Evolutionary conservation across 2,888 invertebrate genomes (phyloP), one percentile per base, ranked within the genome.

Genomic region (Tolmerus cingulatus): DNA sequence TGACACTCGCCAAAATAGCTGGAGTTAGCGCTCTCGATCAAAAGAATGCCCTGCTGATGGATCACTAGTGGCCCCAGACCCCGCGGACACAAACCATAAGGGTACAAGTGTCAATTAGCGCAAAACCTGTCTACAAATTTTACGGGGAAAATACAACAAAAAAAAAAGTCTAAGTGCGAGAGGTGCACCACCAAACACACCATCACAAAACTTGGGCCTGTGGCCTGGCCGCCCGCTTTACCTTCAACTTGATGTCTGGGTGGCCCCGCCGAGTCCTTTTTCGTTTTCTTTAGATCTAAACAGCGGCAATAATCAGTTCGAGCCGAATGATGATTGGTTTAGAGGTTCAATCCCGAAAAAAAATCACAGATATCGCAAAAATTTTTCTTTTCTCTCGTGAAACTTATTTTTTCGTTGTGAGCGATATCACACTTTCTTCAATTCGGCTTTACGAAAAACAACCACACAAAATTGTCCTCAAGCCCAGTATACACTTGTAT

Each of bases 1-100:
- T 89, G 89, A 89, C 89, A 89, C 84, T 88, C 74, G 87, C 87
- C 88, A 88, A 78, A 88, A 89, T 87, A 87, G 82, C 88, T 84
- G 51, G 87, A 87, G 23, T 43, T 51, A 51, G 66, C 19, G 66
- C 66, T 66, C 55, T 23, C 51, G 66, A 66, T 66, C 66, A 8
- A 16, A 46, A 46, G 40, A 27, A 66, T 12, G 12, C 3, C 12
- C 2, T 23, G 23, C 66, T 23, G 66, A 27, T 23, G 12, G 66
- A 9, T 12, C 12, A 27, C 12, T 23, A 27, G 12, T 9, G 27
- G 12, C 66, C 66, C 19, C 3, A 8, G 23, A 8, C 23, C 27
- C 66, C 23, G 12, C 3, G 9, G 27, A 66, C 66, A 66, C 27
- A 66, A 27, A 27, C 27, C 66, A 66, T 66, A 27, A 46, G 74